Conservation (phyloP, 2,797 vertebrate genomes). For the Triplophysa yarkandensis region DNA sequence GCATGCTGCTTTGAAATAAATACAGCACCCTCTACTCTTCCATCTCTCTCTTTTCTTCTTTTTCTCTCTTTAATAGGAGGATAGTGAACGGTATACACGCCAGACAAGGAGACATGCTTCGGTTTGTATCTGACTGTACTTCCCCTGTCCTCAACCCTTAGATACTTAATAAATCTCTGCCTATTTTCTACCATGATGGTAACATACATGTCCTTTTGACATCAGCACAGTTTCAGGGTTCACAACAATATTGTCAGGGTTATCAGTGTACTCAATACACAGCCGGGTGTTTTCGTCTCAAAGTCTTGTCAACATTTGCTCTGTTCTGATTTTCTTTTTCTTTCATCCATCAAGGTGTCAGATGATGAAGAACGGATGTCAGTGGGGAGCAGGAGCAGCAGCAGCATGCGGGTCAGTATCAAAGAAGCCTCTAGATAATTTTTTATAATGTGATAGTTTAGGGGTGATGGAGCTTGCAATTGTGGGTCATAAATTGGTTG, state of each 20-base stretch:
- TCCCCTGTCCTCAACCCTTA: conserved; percentile 48
- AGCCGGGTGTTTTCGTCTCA: not conserved
- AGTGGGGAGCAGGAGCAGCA: conserved; percentile 85
- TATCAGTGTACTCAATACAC: not conserved
- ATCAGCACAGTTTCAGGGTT: not conserved
- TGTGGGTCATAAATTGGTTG: too few relatives aligned
- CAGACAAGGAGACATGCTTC: conserved; percentile 80
- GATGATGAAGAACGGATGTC: conserved; percentile 93
- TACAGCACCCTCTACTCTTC: conserved; percentile 1
- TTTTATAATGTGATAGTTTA: not conserved
- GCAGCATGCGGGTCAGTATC: conserved; percentile 91
- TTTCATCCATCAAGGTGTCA: conserved; percentile 77
- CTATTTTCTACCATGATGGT: not conserved
- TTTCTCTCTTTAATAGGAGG: conserved; percentile 81
- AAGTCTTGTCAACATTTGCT: not conserved
- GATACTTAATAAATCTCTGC: not conserved
- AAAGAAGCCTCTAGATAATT: not conserved
- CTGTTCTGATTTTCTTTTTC: conserved; percentile 28
- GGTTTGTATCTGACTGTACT: conserved; percentile 80
- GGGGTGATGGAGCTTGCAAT: not conserved
- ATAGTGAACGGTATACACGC: conserved; percentile 91
- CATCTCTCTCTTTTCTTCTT: conserved; percentile 30
- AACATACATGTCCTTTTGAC: not conserved
- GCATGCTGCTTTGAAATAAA: not conserved
- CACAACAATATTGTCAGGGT: not conserved